Conservation (phyloP, 2,888 invertebrate genomes). For the Habrosyne pyritoides region DNA sequence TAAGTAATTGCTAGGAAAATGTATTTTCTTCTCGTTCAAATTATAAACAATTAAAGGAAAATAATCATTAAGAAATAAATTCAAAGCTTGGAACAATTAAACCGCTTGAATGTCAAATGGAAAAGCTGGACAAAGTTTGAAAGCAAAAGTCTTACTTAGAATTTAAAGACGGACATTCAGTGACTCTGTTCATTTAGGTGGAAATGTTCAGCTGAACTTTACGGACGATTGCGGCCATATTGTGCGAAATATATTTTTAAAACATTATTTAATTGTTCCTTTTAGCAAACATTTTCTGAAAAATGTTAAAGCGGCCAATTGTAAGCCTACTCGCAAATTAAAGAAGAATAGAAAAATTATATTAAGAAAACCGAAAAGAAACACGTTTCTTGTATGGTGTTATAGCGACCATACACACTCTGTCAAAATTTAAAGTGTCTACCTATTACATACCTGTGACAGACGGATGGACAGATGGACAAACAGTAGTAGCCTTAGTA, state of each 20-base stretch:
- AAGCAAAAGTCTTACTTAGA: conserved; percentile 50
- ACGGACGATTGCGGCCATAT: conserved; percentile 21
- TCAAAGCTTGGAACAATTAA: conserved; percentile 70
- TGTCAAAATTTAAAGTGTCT: no score
- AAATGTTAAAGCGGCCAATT: no score
- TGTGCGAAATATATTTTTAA: conserved; percentile 8
- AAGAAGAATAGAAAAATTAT: no score
- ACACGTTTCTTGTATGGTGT: no score
- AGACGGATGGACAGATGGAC: no score
- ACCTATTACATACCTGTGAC: no score
- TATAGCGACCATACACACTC: no score
- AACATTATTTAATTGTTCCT: conserved; percentile 2
- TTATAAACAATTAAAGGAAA: conserved; percentile 52
- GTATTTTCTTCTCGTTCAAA: not conserved
- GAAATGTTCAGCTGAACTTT: conserved; percentile 29
- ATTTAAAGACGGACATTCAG: conserved; percentile 51
- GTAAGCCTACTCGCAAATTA: no score
- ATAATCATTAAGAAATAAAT: conserved; percentile 58
- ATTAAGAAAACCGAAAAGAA: no score
- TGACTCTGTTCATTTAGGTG: conserved; percentile 38
- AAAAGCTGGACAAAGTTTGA: conserved; percentile 64
- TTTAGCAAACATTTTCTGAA: no score
- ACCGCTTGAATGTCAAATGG: conserved; percentile 67
- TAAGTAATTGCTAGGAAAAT: not conserved
- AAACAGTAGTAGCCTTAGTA: no score